A percentile compares a stretch with the other conserved stretches of the same genome.
Conservation (phyloP, 2,113 vertebrate species). For the Buteo buteo region DNA sequence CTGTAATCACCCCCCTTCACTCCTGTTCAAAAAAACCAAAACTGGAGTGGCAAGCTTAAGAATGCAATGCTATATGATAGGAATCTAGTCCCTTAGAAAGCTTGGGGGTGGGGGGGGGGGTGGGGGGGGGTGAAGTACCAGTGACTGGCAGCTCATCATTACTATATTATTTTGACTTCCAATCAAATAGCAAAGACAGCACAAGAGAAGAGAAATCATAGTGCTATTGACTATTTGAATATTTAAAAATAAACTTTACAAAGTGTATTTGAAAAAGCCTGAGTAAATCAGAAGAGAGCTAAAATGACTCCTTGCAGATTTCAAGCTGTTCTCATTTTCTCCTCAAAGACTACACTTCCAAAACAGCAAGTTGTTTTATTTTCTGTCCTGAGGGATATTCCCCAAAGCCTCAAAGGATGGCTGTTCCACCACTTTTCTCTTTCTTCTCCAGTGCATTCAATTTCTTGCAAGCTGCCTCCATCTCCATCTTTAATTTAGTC, state of each 20-base stretch:
- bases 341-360: not conserved
- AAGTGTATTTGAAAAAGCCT: not conserved
- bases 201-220: slow-evolving; percentile 10
- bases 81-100: not conserved
- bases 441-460: slow-evolving; percentile 23
- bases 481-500: slow-evolving; percentile 16
- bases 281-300: not conserved
- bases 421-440: not conserved
- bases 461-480: slow-evolving; percentile 28
- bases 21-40: not conserved
- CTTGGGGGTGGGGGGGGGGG: not conserved
- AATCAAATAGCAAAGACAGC: not conserved
- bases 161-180: slow-evolving; percentile 8
- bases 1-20: not conserved
- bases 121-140: too few species aligned
- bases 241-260: slow-evolving; percentile 23
- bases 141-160: not conserved
- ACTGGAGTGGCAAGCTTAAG: not conserved
- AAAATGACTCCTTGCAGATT: not conserved
- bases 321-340: slow-evolving; percentile 17
- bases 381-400: not conserved
- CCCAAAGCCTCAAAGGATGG: not conserved
- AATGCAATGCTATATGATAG: not conserved
- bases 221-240: not conserved
- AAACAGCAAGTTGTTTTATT: not conserved